Evolutionary conservation across 2,113 vertebrate species (phyloP), one percentile per base, ranked within the genome.

Genomic region (Machaerirhynchus nigripectus): DNA sequence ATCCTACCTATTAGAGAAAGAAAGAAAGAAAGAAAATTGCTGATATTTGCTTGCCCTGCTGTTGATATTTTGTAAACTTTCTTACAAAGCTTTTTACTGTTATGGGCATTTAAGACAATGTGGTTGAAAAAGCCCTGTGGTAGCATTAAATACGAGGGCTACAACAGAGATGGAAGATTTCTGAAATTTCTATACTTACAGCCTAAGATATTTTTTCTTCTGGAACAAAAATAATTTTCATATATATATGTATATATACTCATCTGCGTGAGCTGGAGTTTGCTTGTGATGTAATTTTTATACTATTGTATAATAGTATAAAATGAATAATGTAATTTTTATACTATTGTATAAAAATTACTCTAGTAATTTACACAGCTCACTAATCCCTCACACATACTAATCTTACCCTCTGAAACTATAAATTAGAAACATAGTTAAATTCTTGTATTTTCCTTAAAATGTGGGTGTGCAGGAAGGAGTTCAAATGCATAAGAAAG

Each of bases 401-500:
- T 97, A 87, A 94, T 92, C 87, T 94, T 91, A 27, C 69, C 61
- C 60, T 75, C 79, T 93, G 71, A 97, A 95, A 93, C 53, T 39
- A 74, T 90, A 78, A 65, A 84, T 95, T 75, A 88, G 63, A 91
- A 96, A 47, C 57, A 59, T 30, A n/a, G 16, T 89, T 94, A 89
- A 90, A 95, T 80, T 88, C 61, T 57, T 71, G 31, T 46, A 52
- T 90, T 69, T 96, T 90, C 69, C 90, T 95, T 94, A 86, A 96
- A 95, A 91, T 49, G 65, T 20, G 16, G 16, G 84, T 61, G 31
- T 11, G 4, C 20, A 44, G 35, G 89, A 85, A 96, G 74, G 87
- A 96, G 68, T 94, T 97, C 87, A 88, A 96, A 89, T 47, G 73
- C 73, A 50, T 92, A 87, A 95, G 49, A 97, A 96, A 95, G 42